Evolutionary conservation across 2,113 vertebrate genomes (phyloP).

Genomic region (Grammomys dolichurus): DNA sequence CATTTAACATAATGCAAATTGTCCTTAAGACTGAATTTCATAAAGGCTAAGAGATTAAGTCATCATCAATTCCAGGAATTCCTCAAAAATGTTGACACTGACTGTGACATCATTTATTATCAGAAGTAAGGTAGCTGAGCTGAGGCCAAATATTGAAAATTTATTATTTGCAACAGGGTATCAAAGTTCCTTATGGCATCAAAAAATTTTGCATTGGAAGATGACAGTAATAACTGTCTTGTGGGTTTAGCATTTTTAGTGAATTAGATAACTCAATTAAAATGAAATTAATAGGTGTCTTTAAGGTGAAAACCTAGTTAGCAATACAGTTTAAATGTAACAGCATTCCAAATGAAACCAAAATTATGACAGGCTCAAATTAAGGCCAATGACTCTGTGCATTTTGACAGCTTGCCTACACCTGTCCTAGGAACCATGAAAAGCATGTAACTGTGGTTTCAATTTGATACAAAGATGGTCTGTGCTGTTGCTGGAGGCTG

Average conservation of each 20-base stretch:
- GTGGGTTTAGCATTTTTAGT: not conserved
- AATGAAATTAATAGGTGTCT: not conserved
- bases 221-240: not conserved
- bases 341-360: not conserved
- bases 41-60: not conserved
- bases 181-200: not conserved
- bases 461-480: too few relatives aligned
- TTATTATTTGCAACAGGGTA: not conserved
- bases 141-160: not conserved
- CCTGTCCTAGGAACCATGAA: too few relatives aligned
- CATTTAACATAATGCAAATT: not conserved
- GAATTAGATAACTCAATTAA: not conserved
- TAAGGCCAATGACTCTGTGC: not conserved
- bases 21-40: not conserved
- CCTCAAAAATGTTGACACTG: not conserved
- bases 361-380: not conserved
- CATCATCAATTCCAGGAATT: not conserved
- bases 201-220: not conserved
- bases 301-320: not conserved
- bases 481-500: not conserved
- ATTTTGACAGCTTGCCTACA: not conserved
- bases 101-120: not conserved
- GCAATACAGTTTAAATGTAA: not conserved
- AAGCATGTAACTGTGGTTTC: not conserved
- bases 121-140: not conserved